Conservation (phyloP, 2,113 vertebrate species). For the Mandrillus leucophaeus region DNA sequence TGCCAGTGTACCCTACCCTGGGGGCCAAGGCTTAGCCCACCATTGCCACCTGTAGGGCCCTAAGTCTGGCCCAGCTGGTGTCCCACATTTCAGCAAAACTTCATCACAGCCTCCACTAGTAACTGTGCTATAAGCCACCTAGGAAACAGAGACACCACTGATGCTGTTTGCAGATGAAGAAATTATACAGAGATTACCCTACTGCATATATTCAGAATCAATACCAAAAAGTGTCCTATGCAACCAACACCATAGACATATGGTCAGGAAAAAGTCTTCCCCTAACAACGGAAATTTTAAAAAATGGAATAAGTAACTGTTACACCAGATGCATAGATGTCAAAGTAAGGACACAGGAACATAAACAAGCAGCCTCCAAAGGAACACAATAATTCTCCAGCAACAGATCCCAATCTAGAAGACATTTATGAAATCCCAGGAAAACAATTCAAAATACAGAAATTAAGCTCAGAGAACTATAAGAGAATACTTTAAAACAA, state of each 20-base stretch:
- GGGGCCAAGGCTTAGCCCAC: background rate
- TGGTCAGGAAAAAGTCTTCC: background rate
- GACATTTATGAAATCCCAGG: too few species aligned
- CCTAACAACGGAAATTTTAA: background rate
- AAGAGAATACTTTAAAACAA: background rate
- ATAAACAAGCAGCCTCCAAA: background rate
- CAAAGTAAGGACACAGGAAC: background rate
- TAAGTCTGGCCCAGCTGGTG: background rate
- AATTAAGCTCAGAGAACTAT: background rate
- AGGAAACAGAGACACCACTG: background rate
- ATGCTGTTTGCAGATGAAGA: background rate
- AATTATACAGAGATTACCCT: background rate
- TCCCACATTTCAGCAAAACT: background rate
- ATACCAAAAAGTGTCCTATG: background rate
- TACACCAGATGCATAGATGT: background rate
- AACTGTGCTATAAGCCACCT: background rate
- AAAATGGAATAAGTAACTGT: background rate
- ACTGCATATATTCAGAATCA: background rate
- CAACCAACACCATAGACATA: background rate
- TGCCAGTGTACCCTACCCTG: background rate
- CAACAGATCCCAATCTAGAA: background rate
- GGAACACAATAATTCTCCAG: background rate
- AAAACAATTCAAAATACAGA: background rate
- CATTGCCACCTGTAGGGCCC: background rate
- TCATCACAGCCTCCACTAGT: background rate